Conservation (phyloP, 1,140 invertebrate genomes). For the Trinorchestia longiramus region DNA sequence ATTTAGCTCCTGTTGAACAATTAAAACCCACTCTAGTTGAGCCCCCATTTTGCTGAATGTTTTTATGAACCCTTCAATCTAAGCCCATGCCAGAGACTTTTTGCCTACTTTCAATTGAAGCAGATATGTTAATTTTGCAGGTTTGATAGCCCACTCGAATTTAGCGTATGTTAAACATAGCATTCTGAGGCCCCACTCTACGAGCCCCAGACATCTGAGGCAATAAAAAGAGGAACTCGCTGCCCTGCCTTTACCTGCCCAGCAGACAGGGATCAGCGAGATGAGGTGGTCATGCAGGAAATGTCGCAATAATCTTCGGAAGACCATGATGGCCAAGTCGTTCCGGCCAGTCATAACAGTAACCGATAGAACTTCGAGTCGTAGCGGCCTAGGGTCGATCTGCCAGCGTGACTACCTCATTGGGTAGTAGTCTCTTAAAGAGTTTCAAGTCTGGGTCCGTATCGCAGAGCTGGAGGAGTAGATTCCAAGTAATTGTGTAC, state of each 20-base stretch:
- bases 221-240: not conserved
- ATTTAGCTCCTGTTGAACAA: too few relatives aligned
- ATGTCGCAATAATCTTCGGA: not conserved
- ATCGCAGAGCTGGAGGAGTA: not conserved
- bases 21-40: too few relatives aligned
- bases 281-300: constrained; percentile 18
- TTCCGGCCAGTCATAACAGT: not conserved
- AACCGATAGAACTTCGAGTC: constrained; percentile 21
- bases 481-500: not conserved
- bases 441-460: not conserved
- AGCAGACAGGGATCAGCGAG: not conserved
- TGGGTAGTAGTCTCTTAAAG: not conserved
- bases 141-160: not conserved
- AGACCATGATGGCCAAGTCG: constrained; percentile 16
- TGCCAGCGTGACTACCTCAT: not conserved
- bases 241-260: not conserved
- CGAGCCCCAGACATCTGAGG: not conserved
- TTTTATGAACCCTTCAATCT: too few relatives aligned
- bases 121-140: not conserved
- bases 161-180: not conserved
- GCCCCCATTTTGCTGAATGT: too few relatives aligned
- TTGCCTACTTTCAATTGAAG: not conserved
- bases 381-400: not conserved
- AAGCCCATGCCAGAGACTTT: not conserved
- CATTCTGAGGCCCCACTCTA: not conserved